These are phyloP conservation scores for Ondatra zibethicus DNA, from an alignment of 2,113 vertebrate species.

Conservation along the genomic window DNA sequence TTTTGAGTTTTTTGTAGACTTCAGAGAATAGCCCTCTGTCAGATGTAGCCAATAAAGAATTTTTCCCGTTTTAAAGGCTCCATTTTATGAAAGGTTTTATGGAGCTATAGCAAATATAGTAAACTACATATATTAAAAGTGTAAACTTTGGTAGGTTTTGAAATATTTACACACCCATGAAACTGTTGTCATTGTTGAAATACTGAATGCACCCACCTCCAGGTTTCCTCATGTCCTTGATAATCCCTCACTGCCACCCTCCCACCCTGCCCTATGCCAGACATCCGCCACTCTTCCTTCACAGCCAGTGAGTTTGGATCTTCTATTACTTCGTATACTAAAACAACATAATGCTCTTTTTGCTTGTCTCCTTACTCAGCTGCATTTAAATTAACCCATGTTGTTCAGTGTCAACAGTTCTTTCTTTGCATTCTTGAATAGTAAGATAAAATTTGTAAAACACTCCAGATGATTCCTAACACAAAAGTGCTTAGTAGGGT, in stretches of 20 bases:
- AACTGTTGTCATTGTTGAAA: not conserved
- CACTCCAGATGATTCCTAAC: constrained; percentile 16
- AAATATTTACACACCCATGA: not conserved
- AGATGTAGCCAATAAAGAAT: not conserved
- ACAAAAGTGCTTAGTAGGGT: constrained; percentile 11
- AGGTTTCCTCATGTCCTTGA: not conserved
- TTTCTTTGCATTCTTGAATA: constrained; percentile 38
- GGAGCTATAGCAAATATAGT: not conserved
- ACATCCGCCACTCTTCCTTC: not conserved
- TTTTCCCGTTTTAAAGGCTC: not conserved
- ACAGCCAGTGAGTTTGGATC: not conserved
- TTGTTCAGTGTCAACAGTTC: not conserved
- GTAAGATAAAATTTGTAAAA: constrained; percentile 54
- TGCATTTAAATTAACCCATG: constrained; percentile 22
- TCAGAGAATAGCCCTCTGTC: not conserved
- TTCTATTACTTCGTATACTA: constrained; percentile 7
- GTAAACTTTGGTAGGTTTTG: not conserved
- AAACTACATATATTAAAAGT: not conserved
- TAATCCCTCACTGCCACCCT: not conserved
- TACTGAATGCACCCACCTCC: not conserved
- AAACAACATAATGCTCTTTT: not conserved
- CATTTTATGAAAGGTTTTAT: constrained; percentile 33
- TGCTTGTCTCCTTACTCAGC: not conserved
- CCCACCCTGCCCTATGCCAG: not conserved
- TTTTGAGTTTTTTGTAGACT: not conserved